phyloP scores from a whole-genome alignment of 2,888 invertebrate genomes.

The Agonum fuliginosum region DNA sequence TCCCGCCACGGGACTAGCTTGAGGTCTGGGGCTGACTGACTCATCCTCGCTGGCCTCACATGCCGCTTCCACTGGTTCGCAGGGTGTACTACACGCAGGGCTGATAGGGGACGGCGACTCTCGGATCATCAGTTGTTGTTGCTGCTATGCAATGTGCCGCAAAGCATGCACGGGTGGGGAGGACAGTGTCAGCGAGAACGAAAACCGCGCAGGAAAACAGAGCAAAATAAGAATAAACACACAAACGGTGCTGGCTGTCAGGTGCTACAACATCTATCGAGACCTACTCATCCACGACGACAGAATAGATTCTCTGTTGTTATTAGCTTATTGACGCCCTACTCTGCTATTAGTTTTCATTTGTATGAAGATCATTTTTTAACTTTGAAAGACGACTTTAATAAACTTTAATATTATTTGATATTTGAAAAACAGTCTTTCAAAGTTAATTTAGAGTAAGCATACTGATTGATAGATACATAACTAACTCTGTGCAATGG shows the following conservation, averaged over 20 bases:
- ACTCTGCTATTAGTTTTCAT: slow-evolving; percentile 16
- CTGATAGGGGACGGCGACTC: slow-evolving; percentile 67
- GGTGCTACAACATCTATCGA: slow-evolving; percentile 50
- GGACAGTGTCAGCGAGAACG: slow-evolving; percentile 42
- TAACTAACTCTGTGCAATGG: not conserved
- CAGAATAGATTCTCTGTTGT: slow-evolving; percentile 33
- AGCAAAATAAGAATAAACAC: slow-evolving; percentile 58
- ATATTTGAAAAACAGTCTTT: not conserved
- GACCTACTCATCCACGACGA: slow-evolving; percentile 52
- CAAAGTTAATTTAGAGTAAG: slow-evolving; percentile 7
- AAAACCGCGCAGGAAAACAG: slow-evolving; percentile 53
- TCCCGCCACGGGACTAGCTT: slow-evolving; percentile 55
- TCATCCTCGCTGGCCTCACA: slow-evolving; percentile 72
- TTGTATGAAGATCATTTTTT: not conserved
- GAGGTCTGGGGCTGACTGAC: slow-evolving; percentile 61
- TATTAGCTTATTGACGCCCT: slow-evolving; percentile 12
- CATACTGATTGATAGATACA: not conserved
- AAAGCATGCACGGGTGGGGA: slow-evolving; percentile 63
- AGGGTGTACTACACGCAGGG: slow-evolving; percentile 73
- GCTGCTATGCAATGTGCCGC: slow-evolving; percentile 57
- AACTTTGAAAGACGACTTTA: slow-evolving; percentile 36
- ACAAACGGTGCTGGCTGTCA: slow-evolving; percentile 53
- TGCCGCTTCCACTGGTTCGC: slow-evolving; percentile 71
- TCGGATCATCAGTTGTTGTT: slow-evolving; percentile 30
- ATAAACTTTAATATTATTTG: not conserved